Conservation (phyloP, 2,888 invertebrate genomes). For the Carpatolechia fugitivella region DNA sequence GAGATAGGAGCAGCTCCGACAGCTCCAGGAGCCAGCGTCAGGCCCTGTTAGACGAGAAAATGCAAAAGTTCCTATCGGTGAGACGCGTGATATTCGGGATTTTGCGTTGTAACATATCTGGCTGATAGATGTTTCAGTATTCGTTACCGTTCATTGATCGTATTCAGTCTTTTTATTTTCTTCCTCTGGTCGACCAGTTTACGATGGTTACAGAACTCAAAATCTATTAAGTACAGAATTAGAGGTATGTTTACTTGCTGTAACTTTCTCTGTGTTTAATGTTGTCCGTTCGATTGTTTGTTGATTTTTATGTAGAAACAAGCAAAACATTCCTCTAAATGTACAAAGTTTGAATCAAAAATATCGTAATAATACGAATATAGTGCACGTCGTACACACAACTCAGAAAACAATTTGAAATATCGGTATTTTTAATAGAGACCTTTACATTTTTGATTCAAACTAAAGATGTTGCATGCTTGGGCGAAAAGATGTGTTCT, state of each 20-base stretch:
- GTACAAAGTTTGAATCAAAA: slow-evolving; percentile 9
- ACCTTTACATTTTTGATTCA: slow-evolving; percentile 48
- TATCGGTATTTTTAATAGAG: neutral
- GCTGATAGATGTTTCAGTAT: slow-evolving; percentile 70
- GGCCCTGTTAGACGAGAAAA: slow-evolving; percentile 94
- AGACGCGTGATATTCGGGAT: slow-evolving; percentile 68
- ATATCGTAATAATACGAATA: too few relatives aligned
- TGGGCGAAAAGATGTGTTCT: slow-evolving; percentile 75
- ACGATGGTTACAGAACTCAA: slow-evolving; percentile 59
- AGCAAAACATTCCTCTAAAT: slow-evolving; percentile 6
- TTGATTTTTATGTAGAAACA: neutral
- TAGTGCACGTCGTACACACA: too few relatives aligned
- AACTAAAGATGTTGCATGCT: slow-evolving; percentile 60
- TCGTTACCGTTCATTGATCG: slow-evolving; percentile 48
- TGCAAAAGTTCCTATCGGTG: slow-evolving; percentile 97
- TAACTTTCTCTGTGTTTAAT: neutral
- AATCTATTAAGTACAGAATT: slow-evolving; percentile 39
- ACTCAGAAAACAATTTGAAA: too few relatives aligned
- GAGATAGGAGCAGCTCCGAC: slow-evolving; percentile 81
- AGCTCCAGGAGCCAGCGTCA: slow-evolving; percentile 88
- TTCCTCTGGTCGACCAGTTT: slow-evolving; percentile 61
- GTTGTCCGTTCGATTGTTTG: neutral
- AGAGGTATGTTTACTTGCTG: slow-evolving; percentile 48
- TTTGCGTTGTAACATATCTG: slow-evolving; percentile 60
- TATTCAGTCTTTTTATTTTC: slow-evolving; percentile 48